Conservation (phyloP, 2,888 invertebrate genomes). For the Phanerotoma sp. region DNA sequence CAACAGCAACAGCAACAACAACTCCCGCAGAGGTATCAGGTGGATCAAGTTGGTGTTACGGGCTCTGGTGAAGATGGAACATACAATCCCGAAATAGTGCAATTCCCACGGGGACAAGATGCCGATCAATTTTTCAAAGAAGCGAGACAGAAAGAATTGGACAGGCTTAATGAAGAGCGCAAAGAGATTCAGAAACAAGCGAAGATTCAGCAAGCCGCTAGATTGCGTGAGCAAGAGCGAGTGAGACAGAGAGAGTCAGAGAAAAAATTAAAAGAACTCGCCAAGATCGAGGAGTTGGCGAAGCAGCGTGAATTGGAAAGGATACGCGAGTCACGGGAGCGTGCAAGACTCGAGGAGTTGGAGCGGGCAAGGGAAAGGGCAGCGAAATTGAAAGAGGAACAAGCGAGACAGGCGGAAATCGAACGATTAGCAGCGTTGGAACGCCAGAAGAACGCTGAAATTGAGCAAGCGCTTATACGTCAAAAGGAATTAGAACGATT, state of each 20-base stretch:
- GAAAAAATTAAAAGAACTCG: slow-evolving; percentile 47
- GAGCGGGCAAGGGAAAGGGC: slow-evolving; percentile 42
- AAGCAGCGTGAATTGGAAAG: slow-evolving; percentile 48
- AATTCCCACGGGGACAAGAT: slow-evolving; percentile 48
- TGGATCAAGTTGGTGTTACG: slow-evolving; percentile 5
- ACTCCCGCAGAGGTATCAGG: slow-evolving; percentile 30
- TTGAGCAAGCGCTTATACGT: slow-evolving; percentile 34
- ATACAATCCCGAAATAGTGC: slow-evolving; percentile 46
- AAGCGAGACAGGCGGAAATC: slow-evolving; percentile 38
- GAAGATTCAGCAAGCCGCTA: slow-evolving; percentile 39
- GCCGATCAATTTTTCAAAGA: slow-evolving; percentile 45
- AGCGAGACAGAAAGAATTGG: slow-evolving; percentile 49
- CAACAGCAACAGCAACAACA: slow-evolving; percentile 35
- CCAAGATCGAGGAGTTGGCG: slow-evolving; percentile 45
- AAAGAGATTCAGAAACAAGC: slow-evolving; percentile 47
- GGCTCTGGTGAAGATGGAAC: slow-evolving; percentile 36
- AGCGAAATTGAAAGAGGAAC: slow-evolving; percentile 43
- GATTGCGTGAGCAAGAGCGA: slow-evolving; percentile 46
- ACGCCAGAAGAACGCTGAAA: slow-evolving; percentile 43
- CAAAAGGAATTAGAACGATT: slow-evolving; percentile 35
- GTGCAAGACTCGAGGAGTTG: slow-evolving; percentile 44
- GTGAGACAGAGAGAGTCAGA: slow-evolving; percentile 46
- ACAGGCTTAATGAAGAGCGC: slow-evolving; percentile 46
- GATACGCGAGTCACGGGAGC: slow-evolving; percentile 45
- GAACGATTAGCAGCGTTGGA: slow-evolving; percentile 39